These are phyloP conservation scores for Pseudanteris insignis DNA, from an alignment of 2,888 invertebrate genomes.

Conservation along the genomic window DNA sequence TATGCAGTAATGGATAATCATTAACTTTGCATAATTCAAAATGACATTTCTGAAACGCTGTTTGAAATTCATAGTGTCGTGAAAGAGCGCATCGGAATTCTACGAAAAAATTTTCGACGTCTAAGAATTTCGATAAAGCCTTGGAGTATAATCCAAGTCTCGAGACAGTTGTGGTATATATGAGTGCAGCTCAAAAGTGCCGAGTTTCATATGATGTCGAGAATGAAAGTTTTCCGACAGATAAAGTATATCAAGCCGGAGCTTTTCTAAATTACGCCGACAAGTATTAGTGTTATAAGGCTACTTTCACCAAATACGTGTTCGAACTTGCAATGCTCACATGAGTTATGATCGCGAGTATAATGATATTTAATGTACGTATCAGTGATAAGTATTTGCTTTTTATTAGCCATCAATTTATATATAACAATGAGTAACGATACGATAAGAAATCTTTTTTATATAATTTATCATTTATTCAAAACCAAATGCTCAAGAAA, in stretches of 20 bases:
- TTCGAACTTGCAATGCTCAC: slow-evolving; percentile 30
- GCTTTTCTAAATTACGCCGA: slow-evolving; percentile 44
- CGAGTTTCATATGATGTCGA: slow-evolving; percentile 42
- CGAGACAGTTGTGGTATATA: slow-evolving; percentile 33
- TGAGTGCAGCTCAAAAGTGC: slow-evolving; percentile 36
- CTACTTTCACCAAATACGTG: slow-evolving; percentile 39
- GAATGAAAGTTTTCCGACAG: slow-evolving; percentile 43
- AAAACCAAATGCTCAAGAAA: neutral
- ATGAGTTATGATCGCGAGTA: slow-evolving; percentile 21
- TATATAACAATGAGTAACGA: neutral
- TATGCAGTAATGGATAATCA: too few relatives aligned
- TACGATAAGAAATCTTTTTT: too few relatives aligned
- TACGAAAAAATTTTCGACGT: slow-evolving; percentile 9
- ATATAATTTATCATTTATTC: too few relatives aligned
- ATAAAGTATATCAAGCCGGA: slow-evolving; percentile 43
- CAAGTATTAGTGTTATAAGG: slow-evolving; percentile 44
- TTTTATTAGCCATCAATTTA: neutral
- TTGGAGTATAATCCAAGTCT: slow-evolving; percentile 27
- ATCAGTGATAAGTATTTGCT: slow-evolving; percentile 7
- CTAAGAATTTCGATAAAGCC: slow-evolving; percentile 23
- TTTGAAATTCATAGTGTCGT: too few relatives aligned
- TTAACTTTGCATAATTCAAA: too few relatives aligned
- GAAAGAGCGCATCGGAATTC: too few relatives aligned
- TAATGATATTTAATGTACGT: slow-evolving; percentile 15
- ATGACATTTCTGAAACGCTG: neutral